Conservation (phyloP, 2,888 invertebrate species). For the Drosophila multiciliata region DNA sequence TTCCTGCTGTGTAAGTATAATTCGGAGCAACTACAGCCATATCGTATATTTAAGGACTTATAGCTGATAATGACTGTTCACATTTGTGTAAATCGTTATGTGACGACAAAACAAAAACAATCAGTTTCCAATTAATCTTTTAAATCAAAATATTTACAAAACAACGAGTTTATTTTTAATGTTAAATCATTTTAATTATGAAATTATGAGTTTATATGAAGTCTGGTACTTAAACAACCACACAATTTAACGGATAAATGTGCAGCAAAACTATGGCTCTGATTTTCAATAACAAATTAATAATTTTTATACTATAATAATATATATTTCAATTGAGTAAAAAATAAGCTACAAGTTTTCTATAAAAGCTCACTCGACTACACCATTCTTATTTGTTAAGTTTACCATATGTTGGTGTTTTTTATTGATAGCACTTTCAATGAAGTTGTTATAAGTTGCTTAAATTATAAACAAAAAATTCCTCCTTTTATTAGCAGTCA, state of each 20-base stretch:
- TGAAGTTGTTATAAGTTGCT: neutral
- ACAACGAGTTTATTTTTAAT: neutral
- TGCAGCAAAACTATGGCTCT: neutral
- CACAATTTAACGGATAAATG: neutral
- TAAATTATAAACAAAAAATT: neutral
- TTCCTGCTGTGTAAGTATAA: conserved; percentile 29
- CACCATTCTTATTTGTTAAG: neutral
- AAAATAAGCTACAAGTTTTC: neutral
- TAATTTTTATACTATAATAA: too few species aligned
- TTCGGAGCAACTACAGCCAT: conserved; percentile 45
- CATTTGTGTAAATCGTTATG: conserved; percentile 10
- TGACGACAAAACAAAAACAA: conserved; percentile 1
- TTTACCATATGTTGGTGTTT: neutral
- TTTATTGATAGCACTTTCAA: neutral
- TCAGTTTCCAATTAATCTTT: conserved; percentile 10
- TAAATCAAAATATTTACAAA: neutral
- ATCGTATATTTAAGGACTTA: conserved; percentile 59
- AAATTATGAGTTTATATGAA: neutral
- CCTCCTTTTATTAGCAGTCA: neutral
- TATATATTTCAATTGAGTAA: neutral
- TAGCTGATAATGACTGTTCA: conserved; percentile 45
- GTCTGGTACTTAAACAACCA: neutral
- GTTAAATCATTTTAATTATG: neutral
- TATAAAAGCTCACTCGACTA: neutral
- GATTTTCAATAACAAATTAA: neutral